Conservation (phyloP, 2,797 vertebrate species). For the Leptatherina wallacei region DNA sequence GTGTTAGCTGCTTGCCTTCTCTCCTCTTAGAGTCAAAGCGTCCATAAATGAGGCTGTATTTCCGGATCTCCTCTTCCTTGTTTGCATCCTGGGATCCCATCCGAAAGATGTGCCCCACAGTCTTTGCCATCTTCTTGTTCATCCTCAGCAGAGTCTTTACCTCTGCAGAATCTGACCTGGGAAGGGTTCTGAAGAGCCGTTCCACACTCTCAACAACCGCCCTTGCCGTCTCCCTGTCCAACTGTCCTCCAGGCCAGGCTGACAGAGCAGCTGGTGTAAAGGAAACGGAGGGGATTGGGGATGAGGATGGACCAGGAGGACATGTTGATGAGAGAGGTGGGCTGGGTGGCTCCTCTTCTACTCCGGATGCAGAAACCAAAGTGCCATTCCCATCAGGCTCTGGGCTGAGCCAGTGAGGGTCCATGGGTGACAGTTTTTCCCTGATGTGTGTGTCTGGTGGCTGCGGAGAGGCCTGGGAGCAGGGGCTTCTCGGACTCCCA, state of each 20-base stretch:
- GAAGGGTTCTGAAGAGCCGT: constrained; percentile 89
- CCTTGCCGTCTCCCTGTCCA: constrained; percentile 88
- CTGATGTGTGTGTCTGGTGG: constrained; percentile 85
- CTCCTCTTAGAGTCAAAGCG: constrained; percentile 95
- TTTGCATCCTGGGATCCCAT: constrained; percentile 88
- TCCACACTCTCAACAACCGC: constrained; percentile 92
- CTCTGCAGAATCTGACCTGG: constrained; percentile 87
- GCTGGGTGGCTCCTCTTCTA: constrained; percentile 85
- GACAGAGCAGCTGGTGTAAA: constrained; percentile 69
- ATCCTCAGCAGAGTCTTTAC: constrained; percentile 90
- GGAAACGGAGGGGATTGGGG: constrained; percentile 76
- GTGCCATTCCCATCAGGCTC: constrained; percentile 84
- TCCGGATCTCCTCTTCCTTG: constrained; percentile 95
- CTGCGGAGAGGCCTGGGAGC: constrained; percentile 89
- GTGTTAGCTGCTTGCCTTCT: constrained; percentile 94
- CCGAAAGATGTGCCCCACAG: constrained; percentile 95
- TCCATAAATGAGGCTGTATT: constrained; percentile 96
- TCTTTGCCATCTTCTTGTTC: constrained; percentile 95
- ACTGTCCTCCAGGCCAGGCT: constrained; percentile 82
- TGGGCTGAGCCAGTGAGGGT: constrained; percentile 89
- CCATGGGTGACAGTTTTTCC: constrained; percentile 88
- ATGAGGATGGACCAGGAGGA: constrained; percentile 75
- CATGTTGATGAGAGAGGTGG: constrained; percentile 69
- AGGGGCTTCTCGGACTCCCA: constrained; percentile 90
- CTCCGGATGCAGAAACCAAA: constrained; percentile 76